These are phyloP conservation scores for Parelbella ahira DNA, from an alignment of 2,888 invertebrate species.

Conservation along the genomic window DNA sequence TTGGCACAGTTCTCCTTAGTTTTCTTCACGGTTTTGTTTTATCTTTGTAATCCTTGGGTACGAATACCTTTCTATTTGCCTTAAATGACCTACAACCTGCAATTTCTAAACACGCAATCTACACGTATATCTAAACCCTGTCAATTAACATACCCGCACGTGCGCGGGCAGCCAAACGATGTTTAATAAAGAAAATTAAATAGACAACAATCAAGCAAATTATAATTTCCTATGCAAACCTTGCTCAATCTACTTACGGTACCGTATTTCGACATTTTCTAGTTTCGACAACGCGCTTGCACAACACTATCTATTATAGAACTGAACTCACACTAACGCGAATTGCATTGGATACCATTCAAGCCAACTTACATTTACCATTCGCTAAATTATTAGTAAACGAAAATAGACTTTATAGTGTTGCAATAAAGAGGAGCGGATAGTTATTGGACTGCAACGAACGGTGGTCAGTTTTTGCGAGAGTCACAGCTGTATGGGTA, in stretches of 20 bases:
- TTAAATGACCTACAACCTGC: too few species aligned
- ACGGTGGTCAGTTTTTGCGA: too few species aligned
- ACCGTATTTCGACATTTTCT: constrained; percentile 34
- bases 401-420: constrained; percentile 39
- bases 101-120: too few species aligned
- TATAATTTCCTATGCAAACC: constrained; percentile 27
- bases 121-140: too few species aligned
- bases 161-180: constrained; percentile 12
- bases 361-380: constrained; percentile 39
- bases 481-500: constrained; percentile 36
- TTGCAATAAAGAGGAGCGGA: constrained; percentile 30
- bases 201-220: constrained; percentile 30
- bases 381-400: constrained; percentile 9
- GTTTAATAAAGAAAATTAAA: constrained; percentile 28
- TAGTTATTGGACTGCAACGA: too few species aligned
- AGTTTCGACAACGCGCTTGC: constrained; percentile 60
- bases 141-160: too few species aligned
- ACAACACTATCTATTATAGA: constrained; percentile 68
- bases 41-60: too few species aligned
- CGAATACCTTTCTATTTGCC: too few species aligned
- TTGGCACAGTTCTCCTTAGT: too few species aligned
- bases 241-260: constrained; percentile 43
- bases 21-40: too few species aligned
- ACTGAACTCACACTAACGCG: constrained; percentile 50
- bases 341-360: constrained; percentile 50